A percentile compares a stretch with the other conserved stretches of the same genome.
Conservation (phyloP, 1,140 invertebrate genomes). For the Euschistus heros region DNA sequence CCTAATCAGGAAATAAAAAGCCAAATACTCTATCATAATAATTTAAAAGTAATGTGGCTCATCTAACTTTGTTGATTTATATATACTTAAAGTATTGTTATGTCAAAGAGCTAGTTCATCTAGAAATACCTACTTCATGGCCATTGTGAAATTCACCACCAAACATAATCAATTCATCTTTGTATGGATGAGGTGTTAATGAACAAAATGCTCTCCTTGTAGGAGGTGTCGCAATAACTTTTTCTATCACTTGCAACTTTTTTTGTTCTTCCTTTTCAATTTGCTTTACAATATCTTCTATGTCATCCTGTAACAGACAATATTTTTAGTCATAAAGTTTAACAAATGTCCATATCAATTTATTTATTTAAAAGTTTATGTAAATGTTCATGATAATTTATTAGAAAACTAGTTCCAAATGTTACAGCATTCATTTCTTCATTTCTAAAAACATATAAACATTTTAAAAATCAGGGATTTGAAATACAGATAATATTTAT, state of each 20-base stretch:
- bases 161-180: constrained; percentile 81
- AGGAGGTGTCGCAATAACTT: constrained; percentile 49
- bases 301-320: constrained; percentile 58
- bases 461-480: too few relatives aligned
- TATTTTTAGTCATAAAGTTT: background rate
- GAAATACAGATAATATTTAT: too few relatives aligned
- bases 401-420: too few relatives aligned
- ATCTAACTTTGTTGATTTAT: too few relatives aligned
- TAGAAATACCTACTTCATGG: constrained; percentile 50
- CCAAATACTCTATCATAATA: too few relatives aligned
- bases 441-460: too few relatives aligned
- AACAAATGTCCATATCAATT: background rate
- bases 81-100: too few relatives aligned
- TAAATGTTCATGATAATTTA: background rate
- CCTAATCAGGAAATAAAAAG: too few relatives aligned
- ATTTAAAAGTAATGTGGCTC: too few relatives aligned
- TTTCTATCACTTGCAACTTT: constrained; percentile 57
- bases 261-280: constrained; percentile 70
- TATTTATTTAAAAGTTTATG: background rate
- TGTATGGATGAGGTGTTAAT: constrained; percentile 69
- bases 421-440: too few relatives aligned
- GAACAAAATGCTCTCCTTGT: constrained; percentile 68
- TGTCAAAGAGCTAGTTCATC: too few relatives aligned
- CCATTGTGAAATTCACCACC: constrained; percentile 90
- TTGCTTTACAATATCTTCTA: constrained; percentile 68